A percentile compares a stretch with the other conserved stretches of the same genome.
Conservation (phyloP, 30 jellyfish, hydroid and myxozoan species). For the Turritopsis rubra region DNA sequence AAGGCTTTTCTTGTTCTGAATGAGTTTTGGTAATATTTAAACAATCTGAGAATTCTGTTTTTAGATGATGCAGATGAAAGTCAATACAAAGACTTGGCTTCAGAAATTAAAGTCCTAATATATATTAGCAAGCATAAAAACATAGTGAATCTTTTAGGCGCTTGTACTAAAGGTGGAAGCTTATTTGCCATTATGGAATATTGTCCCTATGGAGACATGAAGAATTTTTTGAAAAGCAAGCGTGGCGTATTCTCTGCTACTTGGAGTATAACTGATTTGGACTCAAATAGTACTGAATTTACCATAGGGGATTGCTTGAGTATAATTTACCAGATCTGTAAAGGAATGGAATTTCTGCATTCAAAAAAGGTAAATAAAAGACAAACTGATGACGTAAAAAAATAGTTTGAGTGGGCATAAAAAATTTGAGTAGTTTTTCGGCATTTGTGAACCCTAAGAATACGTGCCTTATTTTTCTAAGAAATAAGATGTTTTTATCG, state of each 20-base stretch:
- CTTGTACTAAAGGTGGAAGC: constrained; percentile 31
- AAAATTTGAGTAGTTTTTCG: too few relatives aligned
- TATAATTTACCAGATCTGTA: constrained; percentile 5
- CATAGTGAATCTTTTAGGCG: constrained; percentile 29
- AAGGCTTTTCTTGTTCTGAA: too few relatives aligned
- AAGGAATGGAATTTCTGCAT: constrained; percentile 29
- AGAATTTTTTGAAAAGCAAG: not conserved
- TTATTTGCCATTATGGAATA: constrained; percentile 25
- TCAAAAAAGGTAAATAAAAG: constrained; percentile 30
- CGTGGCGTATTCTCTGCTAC: not conserved
- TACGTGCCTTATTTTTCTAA: too few relatives aligned
- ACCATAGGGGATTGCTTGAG: constrained; percentile 8
- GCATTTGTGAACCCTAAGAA: too few relatives aligned
- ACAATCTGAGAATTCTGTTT: too few relatives aligned
- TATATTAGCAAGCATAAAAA: constrained; percentile 20
- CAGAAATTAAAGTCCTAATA: constrained; percentile 27
- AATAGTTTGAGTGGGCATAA: too few relatives aligned
- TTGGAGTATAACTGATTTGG: constrained; percentile 4
- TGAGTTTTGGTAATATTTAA: not conserved
- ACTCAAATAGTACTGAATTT: not conserved
- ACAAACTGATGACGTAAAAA: too few relatives aligned
- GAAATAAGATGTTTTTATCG: not conserved
- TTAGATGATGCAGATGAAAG: constrained; percentile 30
- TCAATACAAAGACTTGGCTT: constrained; percentile 35
- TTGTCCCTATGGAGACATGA: constrained; percentile 24